Evolutionary conservation across 2,888 invertebrate species (phyloP).

Genomic region (Pyrochroa serraticornis): DNA sequence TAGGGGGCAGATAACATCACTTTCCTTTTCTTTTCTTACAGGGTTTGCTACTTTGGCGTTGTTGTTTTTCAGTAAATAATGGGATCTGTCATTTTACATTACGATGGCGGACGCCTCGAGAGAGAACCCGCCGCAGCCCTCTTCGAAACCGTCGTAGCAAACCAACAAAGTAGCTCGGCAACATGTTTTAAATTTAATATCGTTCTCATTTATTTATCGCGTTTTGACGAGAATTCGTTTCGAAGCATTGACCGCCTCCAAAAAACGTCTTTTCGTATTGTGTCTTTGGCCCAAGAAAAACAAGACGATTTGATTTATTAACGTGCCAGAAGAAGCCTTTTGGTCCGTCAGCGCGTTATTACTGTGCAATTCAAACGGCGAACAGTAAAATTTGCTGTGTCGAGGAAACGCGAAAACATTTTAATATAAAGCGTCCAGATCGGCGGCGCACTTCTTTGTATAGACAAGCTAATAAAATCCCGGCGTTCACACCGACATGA

Average conservation of each 20-base stretch:
- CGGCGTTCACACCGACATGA: constrained; percentile 36
- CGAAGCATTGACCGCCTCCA: background rate
- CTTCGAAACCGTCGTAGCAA: constrained; percentile 32
- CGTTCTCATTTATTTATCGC: constrained; percentile 22
- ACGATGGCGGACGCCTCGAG: constrained; percentile 50
- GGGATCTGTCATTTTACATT: constrained; percentile 61
- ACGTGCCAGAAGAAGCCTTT: background rate
- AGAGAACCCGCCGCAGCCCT: constrained; percentile 41
- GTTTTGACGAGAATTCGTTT: constrained; percentile 11
- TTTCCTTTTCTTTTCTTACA: constrained; percentile 55
- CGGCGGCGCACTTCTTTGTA: constrained; percentile 32
- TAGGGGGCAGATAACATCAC: constrained; percentile 49
- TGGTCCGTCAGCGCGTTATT: constrained; percentile 17
- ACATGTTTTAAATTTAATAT: constrained; percentile 27
- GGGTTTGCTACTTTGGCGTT: constrained; percentile 56
- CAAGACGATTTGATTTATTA: background rate
- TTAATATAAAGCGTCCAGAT: constrained; percentile 33
- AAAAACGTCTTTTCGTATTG: too few species aligned
- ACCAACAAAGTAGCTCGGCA: constrained; percentile 25
- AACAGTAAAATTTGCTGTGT: constrained; percentile 22
- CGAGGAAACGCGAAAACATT: constrained; percentile 29
- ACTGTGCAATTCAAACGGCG: constrained; percentile 10
- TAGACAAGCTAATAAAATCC: constrained; percentile 44
- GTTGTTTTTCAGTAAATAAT: constrained; percentile 60
- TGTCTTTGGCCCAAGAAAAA: background rate